These are phyloP conservation scores for Drosophila yooni DNA, from an alignment of 2,888 invertebrate genomes.

Conservation along the genomic window DNA sequence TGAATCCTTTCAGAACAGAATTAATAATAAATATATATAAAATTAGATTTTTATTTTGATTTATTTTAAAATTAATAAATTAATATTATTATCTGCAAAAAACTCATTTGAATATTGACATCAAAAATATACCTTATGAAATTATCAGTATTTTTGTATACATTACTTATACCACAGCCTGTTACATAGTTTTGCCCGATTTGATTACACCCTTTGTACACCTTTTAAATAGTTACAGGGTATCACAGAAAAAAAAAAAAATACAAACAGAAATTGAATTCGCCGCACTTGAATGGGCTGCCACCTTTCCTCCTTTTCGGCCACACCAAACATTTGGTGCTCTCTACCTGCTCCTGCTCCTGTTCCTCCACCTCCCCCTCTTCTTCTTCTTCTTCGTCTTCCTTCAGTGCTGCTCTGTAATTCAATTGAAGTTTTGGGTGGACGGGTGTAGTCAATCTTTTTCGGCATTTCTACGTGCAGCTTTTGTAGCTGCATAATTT, in stretches of 20 bases:
- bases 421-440: slow-evolving; percentile 67
- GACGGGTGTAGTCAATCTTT: slow-evolving; percentile 27
- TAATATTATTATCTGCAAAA: neutral
- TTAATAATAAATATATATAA: neutral
- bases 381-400: slow-evolving; percentile 4
- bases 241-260: neutral
- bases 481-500: slow-evolving; percentile 78
- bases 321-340: slow-evolving; percentile 46
- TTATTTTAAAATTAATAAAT: too few relatives aligned
- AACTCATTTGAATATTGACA: neutral
- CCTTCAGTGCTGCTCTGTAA: slow-evolving; percentile 45
- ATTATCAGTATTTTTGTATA: neutral
- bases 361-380: too few relatives aligned
- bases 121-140: neutral
- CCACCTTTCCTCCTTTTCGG: slow-evolving; percentile 30
- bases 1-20: neutral
- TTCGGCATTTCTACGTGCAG: slow-evolving; percentile 42
- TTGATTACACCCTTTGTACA: neutral
- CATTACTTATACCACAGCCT: neutral
- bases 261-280: slow-evolving; percentile 65
- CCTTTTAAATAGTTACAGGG: neutral
- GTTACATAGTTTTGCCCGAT: neutral
- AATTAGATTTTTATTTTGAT: neutral
- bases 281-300: slow-evolving; percentile 74
- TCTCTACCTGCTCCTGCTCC: neutral